These are phyloP conservation scores for Drosophila phalerata DNA, from an alignment of 2,888 invertebrate species.

Conservation along the genomic window DNA sequence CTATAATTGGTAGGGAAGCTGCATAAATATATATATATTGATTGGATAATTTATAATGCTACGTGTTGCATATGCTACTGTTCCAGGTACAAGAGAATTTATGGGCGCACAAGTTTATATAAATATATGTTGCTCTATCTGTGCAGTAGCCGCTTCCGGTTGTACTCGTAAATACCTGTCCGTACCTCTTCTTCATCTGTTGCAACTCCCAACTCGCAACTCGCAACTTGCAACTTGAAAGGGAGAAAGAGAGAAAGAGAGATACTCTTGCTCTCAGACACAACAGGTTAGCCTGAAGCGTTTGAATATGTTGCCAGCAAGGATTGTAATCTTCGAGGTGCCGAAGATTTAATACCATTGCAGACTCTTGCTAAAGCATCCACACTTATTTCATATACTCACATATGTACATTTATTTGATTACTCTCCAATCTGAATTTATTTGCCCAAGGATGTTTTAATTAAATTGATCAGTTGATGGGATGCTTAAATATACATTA, in stretches of 20 bases:
- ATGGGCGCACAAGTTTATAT: constrained; percentile 19
- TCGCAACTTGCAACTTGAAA: not conserved
- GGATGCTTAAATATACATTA: not conserved
- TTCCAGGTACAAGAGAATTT: constrained; percentile 19
- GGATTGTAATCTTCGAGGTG: constrained; percentile 27
- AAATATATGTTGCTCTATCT: constrained; percentile 16
- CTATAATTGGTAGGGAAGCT: not conserved
- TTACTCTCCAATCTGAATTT: constrained; percentile 1
- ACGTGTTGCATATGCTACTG: constrained; percentile 13
- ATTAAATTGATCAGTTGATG: not conserved
- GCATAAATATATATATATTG: constrained; percentile 3
- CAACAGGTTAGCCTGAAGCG: constrained; percentile 22
- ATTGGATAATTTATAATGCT: constrained; percentile 6
- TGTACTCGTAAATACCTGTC: constrained; percentile 19
- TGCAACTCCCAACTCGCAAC: not conserved
- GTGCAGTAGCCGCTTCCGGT: constrained; percentile 25
- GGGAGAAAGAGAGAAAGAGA: not conserved
- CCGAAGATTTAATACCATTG: constrained; percentile 27
- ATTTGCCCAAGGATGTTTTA: constrained; percentile 13
- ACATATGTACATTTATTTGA: not conserved
- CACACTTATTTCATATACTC: not conserved
- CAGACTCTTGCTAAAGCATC: constrained; percentile 1
- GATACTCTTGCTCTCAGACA: constrained; percentile 5
- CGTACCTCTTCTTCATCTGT: constrained; percentile 12
- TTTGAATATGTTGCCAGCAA: constrained; percentile 23